These are phyloP conservation scores for Notoglanidium macrostoma DNA, from an alignment of 2,797 vertebrate species.

Conservation along the genomic window DNA sequence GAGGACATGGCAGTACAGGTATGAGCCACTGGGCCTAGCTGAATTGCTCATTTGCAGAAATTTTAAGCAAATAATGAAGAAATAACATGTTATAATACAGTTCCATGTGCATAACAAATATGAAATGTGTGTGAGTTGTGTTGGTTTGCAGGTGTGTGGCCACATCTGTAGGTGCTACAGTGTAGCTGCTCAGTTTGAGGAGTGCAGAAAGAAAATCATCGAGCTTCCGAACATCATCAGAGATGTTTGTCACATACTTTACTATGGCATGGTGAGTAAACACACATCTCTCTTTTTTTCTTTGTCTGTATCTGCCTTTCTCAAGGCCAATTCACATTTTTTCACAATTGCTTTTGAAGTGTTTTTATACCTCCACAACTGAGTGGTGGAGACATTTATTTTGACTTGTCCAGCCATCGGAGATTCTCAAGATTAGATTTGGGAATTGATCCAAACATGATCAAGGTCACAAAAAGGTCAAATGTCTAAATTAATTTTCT, in stretches of 20 bases:
- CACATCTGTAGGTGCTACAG: slow-evolving; percentile 96
- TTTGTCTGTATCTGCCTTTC: neutral
- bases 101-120: neutral
- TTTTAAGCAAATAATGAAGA: neutral
- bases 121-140: neutral
- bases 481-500: neutral
- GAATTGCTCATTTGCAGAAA: neutral
- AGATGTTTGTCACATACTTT: slow-evolving; percentile 93
- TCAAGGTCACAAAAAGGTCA: neutral
- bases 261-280: slow-evolving; percentile 87
- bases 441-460: neutral
- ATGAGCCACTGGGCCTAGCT: slow-evolving; percentile 10
- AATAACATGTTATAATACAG: neutral
- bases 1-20: slow-evolving; percentile 98
- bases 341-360: neutral
- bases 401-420: neutral
- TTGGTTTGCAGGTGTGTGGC: slow-evolving; percentile 86
- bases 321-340: neutral
- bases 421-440: neutral
- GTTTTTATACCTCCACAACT: neutral
- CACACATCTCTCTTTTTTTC: neutral
- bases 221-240: slow-evolving; percentile 94
- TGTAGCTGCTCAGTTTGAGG: slow-evolving; percentile 97
- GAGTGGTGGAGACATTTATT: neutral
- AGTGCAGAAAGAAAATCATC: slow-evolving; percentile 97